phyloP scores from a whole-genome alignment of 2,888 invertebrate genomes.

The Actias luna region DNA sequence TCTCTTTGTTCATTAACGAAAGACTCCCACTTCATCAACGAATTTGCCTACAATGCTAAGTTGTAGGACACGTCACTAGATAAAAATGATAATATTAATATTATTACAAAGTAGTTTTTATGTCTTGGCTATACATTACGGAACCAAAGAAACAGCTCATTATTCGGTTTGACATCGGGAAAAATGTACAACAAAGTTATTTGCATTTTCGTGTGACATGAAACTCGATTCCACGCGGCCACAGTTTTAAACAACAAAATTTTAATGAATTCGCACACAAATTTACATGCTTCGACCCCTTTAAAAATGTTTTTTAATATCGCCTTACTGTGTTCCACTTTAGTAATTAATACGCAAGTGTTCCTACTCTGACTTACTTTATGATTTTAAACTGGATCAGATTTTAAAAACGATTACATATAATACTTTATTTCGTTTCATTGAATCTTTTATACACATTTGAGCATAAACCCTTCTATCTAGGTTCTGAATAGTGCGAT shows the following conservation, averaged over 20 bases:
- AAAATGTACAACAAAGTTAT: constrained; percentile 55
- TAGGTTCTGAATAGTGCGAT: not conserved
- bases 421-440: not conserved
- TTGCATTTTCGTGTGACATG: constrained; percentile 78
- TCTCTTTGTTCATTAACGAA: too few relatives aligned
- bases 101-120: too few relatives aligned
- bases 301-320: constrained; percentile 22
- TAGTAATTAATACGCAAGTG: constrained; percentile 43
- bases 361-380: constrained; percentile 11
- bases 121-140: constrained; percentile 7
- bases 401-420: not conserved
- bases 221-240: constrained; percentile 40
- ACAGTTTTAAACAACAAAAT: constrained; percentile 57
- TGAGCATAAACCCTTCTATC: not conserved
- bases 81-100: too few relatives aligned
- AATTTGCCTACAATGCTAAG: too few relatives aligned
- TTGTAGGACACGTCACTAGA: too few relatives aligned
- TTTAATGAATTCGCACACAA: constrained; percentile 68
- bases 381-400: constrained; percentile 14
- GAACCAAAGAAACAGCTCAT: constrained; percentile 43
- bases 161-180: constrained; percentile 63
- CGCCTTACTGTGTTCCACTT: constrained; percentile 34
- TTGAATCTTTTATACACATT: not conserved
- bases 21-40: too few relatives aligned
- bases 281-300: constrained; percentile 36